Evolutionary conservation across 1,140 invertebrate species (phyloP).

Genomic region (Atta cephalotes): DNA sequence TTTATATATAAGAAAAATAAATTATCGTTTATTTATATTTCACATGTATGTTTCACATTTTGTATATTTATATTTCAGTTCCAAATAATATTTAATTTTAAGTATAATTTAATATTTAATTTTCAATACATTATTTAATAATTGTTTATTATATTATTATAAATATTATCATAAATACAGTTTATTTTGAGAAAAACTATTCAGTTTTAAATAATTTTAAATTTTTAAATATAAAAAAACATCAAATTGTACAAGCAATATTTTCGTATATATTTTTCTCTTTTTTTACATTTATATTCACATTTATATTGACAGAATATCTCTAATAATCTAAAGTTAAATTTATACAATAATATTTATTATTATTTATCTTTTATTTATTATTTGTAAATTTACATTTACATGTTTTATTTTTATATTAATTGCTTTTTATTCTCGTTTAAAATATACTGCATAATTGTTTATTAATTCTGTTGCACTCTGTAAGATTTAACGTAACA

Average conservation of each 20-base stretch:
- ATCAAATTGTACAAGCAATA: not conserved
- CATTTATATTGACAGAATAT: not conserved
- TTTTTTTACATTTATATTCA: not conserved
- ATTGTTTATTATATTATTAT: not conserved
- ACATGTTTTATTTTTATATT: not conserved
- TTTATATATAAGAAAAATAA: slow-evolving; percentile 12
- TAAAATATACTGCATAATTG: not conserved
- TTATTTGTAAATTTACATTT: not conserved
- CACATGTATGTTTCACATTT: not conserved
- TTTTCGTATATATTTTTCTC: not conserved
- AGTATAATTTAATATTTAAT: not conserved
- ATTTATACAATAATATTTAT: not conserved
- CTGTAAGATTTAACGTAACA: not conserved
- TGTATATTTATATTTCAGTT: not conserved
- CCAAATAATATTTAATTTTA: slow-evolving; percentile 10
- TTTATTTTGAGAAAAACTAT: not conserved
- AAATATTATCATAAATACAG: not conserved
- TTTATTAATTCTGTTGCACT: not conserved
- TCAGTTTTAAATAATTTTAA: not conserved
- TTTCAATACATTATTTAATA: too few species aligned
- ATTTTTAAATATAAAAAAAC: not conserved
- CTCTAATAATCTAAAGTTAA: not conserved
- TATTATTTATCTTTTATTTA: not conserved
- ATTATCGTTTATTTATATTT: not conserved
- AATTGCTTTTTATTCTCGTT: not conserved